These are phyloP conservation scores for Mastacembelus armatus DNA, from an alignment of 2,797 vertebrate species.

Conservation along the genomic window DNA sequence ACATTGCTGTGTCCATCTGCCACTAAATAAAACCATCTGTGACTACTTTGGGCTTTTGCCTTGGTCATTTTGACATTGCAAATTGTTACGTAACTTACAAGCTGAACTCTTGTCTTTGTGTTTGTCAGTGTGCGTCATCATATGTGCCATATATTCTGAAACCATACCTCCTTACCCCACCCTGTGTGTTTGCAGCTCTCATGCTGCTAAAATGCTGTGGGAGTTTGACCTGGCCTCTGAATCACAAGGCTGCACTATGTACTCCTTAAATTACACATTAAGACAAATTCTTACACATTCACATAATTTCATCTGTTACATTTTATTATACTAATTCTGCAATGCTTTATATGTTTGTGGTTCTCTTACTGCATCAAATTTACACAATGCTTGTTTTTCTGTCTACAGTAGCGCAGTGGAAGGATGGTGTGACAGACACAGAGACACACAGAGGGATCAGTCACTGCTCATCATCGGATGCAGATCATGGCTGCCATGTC, in stretches of 20 bases:
- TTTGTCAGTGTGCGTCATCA: constrained; percentile 11
- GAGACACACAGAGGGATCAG: constrained; percentile 42
- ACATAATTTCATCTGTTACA: neutral
- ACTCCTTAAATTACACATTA: constrained; percentile 22
- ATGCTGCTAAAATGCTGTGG: constrained; percentile 41
- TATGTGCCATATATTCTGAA: constrained; percentile 56
- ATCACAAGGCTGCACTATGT: constrained; percentile 33
- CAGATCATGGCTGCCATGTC: constrained; percentile 64
- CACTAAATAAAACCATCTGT: constrained; percentile 67
- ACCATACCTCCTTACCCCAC: constrained; percentile 62
- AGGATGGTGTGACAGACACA: constrained; percentile 72
- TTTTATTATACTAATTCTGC: too few relatives aligned
- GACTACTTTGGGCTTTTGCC: constrained; percentile 40
- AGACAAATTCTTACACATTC: constrained; percentile 1
- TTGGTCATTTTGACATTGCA: constrained; percentile 25
- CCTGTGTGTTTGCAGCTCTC: constrained; percentile 38
- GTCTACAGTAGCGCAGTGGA: constrained; percentile 48
- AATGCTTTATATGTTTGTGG: constrained; percentile 3
- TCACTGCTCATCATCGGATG: constrained; percentile 42
- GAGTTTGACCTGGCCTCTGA: constrained; percentile 60
- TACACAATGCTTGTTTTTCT: constrained; percentile 27
- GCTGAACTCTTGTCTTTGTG: constrained; percentile 31
- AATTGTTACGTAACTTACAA: constrained; percentile 30
- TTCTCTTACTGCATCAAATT: neutral
- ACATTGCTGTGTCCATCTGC: constrained; percentile 58